Base-by-base conservation (phyloP, 2,888 invertebrate genomes). In the Mesopsocus fuscifrons region DNA sequence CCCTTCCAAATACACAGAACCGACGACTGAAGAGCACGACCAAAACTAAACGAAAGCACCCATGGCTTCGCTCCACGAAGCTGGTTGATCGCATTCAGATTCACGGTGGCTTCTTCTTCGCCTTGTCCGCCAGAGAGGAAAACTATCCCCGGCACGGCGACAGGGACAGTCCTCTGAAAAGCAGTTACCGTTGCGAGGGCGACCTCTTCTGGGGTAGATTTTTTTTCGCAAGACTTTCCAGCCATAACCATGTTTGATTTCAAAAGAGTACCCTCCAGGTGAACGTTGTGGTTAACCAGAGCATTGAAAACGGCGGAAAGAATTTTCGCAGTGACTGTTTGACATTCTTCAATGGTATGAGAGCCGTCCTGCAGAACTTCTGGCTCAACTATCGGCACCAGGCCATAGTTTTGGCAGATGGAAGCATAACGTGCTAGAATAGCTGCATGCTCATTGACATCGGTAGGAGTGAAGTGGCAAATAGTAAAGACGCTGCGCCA, bases 341-440 rank as follows among this genome's bases (percentile, higher is more conserved):
- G 67, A 31, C 67, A 65, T 31, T 65, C 61, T 34, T 65, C 64
- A 49, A 75, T 57, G 52, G 70, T 69, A 55, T 77, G 74, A 16
- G 68, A 68, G 21, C 75, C 75, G 55, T 70, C 72, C 6, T 48
- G 54, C 17, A 59, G 47, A 45, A 64, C 57, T 58, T 77, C 77
- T 21, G 76, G 74, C 54, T 78, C 76, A 38, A 77, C 71, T 52
- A 77, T 76, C 2, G 77, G 77, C 17, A 77, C 77, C 40, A 78
- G 61, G 33, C 76, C 71, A 54, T 72, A 71, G 44, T 57, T 57
- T 51, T 67, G 66, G 51, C 71, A 71, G 49, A 71, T 71, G 48
- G 64, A 64, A 18, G 74, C 74, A 53, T 71, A 75, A 52, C 74
- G 63, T 34, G 75, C 75, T 21, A 74, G 59, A 13, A 72, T 70